phyloP scores from a whole-genome alignment of 2,888 invertebrate species.

The Scaptomyza cyrtandrae region DNA sequence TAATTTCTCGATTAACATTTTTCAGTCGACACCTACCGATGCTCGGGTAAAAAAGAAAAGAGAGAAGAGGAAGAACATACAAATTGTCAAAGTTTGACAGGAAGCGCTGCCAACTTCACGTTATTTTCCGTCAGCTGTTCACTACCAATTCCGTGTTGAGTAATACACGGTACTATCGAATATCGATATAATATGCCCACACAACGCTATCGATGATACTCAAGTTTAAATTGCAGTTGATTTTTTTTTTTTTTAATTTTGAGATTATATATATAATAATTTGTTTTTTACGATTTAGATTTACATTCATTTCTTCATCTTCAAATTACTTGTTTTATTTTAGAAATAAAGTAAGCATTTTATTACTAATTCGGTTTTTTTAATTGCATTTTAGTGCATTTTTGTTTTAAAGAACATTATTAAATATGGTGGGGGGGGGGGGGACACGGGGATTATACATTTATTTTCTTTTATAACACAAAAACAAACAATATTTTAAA shows the following conservation, averaged over 20 bases:
- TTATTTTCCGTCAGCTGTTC: slow-evolving; percentile 49
- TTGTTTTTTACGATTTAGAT: slow-evolving; percentile 75
- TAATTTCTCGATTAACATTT: slow-evolving; percentile 76
- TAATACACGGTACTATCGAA: slow-evolving; percentile 5
- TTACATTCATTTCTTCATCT: slow-evolving; percentile 76
- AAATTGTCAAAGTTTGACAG: slow-evolving; percentile 57
- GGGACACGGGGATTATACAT: slow-evolving; percentile 48
- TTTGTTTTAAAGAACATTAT: slow-evolving; percentile 71
- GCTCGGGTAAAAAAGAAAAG: slow-evolving; percentile 83
- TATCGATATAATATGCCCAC: slow-evolving; percentile 2
- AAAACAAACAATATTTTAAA: slow-evolving; percentile 76
- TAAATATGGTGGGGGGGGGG: slow-evolving; percentile 58
- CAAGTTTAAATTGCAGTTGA: slow-evolving; percentile 39
- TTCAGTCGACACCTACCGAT: slow-evolving; percentile 82
- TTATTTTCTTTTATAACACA: slow-evolving; percentile 68
- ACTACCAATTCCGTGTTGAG: slow-evolving; percentile 27
- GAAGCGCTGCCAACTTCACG: slow-evolving; percentile 67
- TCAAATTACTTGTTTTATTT: slow-evolving; percentile 79
- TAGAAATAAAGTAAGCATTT: slow-evolving; percentile 81
- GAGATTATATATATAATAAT: slow-evolving; percentile 69
- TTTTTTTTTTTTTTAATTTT: slow-evolving; percentile 67
- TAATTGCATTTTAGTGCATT: slow-evolving; percentile 71
- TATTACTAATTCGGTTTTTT: slow-evolving; percentile 71
- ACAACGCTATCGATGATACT: slow-evolving; percentile 15
- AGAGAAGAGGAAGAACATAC: slow-evolving; percentile 76